These are phyloP conservation scores for Botia kubotai DNA, from an alignment of 2,797 vertebrate genomes.

Conservation along the genomic window DNA sequence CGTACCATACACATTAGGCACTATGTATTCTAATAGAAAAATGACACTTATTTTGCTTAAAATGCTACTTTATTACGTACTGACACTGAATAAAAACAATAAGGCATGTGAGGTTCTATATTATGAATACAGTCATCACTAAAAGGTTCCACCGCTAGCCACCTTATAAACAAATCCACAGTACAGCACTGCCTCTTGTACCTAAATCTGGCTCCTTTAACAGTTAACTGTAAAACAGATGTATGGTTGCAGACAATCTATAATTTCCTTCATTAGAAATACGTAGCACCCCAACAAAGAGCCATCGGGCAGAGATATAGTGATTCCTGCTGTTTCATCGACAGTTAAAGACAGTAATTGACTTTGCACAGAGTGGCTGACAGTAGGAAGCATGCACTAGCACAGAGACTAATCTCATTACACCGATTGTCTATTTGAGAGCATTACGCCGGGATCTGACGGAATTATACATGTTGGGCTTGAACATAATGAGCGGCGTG, in stretches of 20 bases:
- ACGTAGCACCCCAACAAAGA: neutral
- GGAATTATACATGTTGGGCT: slow-evolving; percentile 79
- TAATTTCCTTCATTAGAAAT: neutral
- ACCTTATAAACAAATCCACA: too few species aligned
- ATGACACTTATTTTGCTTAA: too few species aligned
- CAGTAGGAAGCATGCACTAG: slow-evolving; percentile 49
- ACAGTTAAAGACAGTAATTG: slow-evolving; percentile 48
- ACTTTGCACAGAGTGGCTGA: slow-evolving; percentile 44
- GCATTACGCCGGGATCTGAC: slow-evolving; percentile 78
- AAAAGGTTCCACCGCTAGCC: too few species aligned
- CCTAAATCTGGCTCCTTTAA: too few species aligned
- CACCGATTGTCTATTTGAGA: slow-evolving; percentile 78
- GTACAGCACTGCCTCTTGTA: too few species aligned
- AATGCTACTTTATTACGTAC: too few species aligned
- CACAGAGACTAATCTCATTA: slow-evolving; percentile 79
- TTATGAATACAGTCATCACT: too few species aligned
- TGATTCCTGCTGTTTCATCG: neutral
- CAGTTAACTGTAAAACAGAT: too few species aligned
- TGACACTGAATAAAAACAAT: too few species aligned
- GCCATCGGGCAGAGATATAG: neutral
- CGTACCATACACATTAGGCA: too few species aligned
- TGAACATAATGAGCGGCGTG: slow-evolving; percentile 74
- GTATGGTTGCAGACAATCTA: neutral
- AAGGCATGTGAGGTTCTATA: too few species aligned
- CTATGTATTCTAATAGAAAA: too few species aligned